Base-by-base conservation (phyloP, 2,888 invertebrate genomes). In the Parasteatoda lunata region DNA sequence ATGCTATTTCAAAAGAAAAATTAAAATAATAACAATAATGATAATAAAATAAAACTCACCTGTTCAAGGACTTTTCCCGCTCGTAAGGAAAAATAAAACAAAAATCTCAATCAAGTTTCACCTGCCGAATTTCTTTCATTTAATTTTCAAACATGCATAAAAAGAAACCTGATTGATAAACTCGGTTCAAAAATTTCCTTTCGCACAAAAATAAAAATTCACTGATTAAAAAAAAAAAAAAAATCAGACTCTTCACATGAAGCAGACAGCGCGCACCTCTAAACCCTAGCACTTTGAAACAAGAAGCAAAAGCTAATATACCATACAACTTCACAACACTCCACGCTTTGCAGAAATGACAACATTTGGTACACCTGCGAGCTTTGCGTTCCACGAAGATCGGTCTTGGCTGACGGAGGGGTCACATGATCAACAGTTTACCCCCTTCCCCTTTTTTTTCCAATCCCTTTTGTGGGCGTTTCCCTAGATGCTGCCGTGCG, bases 331-430 rank as follows among this genome's bases (percentile, higher is more conserved):
- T 6, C 15, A 9, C 65, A 13, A 48, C 77, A 49, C 77, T 7
- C 77, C 15, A 49, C 65, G 9, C 77, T n/a, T 30, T n/a, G 13
- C 15, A 79, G 65, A 48, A 48, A 64, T 70, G 68, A 83, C 83
- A 84, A 84, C 77, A 77, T 77, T 84, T 84, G 54, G 83, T 51
- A 52, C 83, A 84, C 83, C 83, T 84, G 83, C 83, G 68, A 45
- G 54, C 48, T 47, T 59, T 48, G 69, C 69, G 69, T 82, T 82
- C 82, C 66, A 76, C 70, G 82, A 82, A 73, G 73, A 15, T 8
- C 72, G 51, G 52, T 52, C 71, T 15, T 54, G 30, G 11, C 66
- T 51, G 54, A 54, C 52, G 66, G 48, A 68, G 68, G 66, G 81
- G 81, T 81, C 75, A 81, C 75, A 69, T 69, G 75, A 75, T 66